Evolutionary conservation across 1,140 invertebrate species (phyloP).

Genomic region (Tribolium madens): DNA sequence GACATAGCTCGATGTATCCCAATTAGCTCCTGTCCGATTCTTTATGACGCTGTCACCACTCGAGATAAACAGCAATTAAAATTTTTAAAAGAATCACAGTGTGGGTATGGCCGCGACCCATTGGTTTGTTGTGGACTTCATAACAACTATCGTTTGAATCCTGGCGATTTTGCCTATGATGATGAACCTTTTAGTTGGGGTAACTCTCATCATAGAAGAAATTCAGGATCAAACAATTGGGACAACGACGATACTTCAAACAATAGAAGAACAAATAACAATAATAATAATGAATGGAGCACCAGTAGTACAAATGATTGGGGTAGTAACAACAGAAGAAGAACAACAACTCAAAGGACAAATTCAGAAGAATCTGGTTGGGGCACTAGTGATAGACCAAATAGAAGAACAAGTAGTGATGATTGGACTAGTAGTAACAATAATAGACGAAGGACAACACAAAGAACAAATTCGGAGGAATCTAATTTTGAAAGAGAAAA

Average conservation of each 20-base stretch:
- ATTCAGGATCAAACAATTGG: background rate
- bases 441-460: background rate
- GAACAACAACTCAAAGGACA: background rate
- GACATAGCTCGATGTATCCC: conserved; percentile 63
- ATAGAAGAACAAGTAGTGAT: background rate
- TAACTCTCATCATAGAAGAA: background rate
- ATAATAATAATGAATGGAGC: conserved; percentile 19
- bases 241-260: background rate
- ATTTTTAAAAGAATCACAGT: conserved; percentile 63
- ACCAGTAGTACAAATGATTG: conserved; percentile 5
- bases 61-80: conserved; percentile 51
- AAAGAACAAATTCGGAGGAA: background rate
- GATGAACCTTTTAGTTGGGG: conserved; percentile 1
- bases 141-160: conserved; percentile 15
- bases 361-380: background rate
- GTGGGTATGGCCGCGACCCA: conserved; percentile 52
- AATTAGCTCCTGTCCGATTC: conserved; percentile 61
- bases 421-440: background rate
- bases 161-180: background rate
- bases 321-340: background rate
- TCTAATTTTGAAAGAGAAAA: background rate
- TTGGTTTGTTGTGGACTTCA: conserved; percentile 61
- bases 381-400: background rate
- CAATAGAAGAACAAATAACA: conserved; percentile 2
- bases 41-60: conserved; percentile 59